Evolutionary conservation across 2,113 vertebrate genomes (phyloP).

Genomic region (sheep (Ovis aries)): DNA sequence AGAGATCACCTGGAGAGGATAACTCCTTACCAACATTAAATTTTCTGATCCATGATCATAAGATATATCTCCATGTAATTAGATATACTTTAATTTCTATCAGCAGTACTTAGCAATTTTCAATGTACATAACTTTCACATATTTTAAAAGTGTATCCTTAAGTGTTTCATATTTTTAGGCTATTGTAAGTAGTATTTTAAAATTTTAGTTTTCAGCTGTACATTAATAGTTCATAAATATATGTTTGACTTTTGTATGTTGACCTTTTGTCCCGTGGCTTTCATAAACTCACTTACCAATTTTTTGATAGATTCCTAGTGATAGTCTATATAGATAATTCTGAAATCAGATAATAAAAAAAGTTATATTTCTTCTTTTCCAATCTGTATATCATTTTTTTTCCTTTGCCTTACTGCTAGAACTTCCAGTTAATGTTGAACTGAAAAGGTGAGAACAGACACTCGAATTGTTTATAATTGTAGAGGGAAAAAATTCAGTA

Average conservation of each 20-base stretch:
- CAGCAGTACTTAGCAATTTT: neutral
- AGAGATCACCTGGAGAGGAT: neutral
- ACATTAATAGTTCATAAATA: neutral
- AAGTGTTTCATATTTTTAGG: neutral
- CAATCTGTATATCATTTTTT: neutral
- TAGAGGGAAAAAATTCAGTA: neutral
- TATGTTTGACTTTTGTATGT: neutral
- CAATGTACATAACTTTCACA: neutral
- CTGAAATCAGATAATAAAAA: neutral
- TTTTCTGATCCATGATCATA: neutral
- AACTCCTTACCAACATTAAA: neutral
- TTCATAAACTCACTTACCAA: neutral
- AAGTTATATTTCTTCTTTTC: neutral
- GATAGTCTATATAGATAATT: neutral
- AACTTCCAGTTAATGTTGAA: neutral
- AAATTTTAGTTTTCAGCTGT: neutral
- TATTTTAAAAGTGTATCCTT: neutral
- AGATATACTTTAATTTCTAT: neutral
- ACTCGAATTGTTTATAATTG: neutral
- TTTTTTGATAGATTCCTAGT: neutral
- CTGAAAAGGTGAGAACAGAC: neutral
- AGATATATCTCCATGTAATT: neutral
- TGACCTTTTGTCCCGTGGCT: neutral
- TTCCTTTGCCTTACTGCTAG: neutral
- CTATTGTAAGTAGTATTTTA: neutral